Evolutionary conservation across 2,797 vertebrate species (phyloP).

Genomic region (Microctenopoma steveboyesi): DNA sequence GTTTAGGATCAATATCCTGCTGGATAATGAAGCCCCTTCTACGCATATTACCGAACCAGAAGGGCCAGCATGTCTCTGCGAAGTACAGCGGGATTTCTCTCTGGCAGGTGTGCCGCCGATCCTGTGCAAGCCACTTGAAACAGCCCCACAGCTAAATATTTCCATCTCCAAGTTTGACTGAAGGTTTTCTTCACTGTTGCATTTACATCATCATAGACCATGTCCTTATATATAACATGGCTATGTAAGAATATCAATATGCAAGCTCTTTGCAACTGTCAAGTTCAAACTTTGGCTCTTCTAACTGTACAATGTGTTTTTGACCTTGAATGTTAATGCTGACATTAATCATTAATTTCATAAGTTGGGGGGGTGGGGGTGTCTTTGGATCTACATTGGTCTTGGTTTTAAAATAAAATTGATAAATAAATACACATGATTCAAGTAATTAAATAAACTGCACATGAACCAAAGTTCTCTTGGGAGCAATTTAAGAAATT

Average conservation of each 20-base stretch:
- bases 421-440: too few relatives aligned
- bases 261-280: constrained; percentile 5
- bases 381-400: too few relatives aligned
- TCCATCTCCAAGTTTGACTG: constrained; percentile 28
- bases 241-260: constrained; percentile 1
- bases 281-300: constrained; percentile 13
- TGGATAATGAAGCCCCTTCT: constrained; percentile 62
- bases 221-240: neutral
- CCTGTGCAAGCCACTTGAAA: constrained; percentile 47
- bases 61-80: constrained; percentile 36
- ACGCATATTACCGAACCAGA: constrained; percentile 43
- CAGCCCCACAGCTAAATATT: constrained; percentile 41
- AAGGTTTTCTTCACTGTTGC: constrained; percentile 27
- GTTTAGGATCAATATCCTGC: constrained; percentile 57
- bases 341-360: too few relatives aligned
- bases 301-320: too few relatives aligned
- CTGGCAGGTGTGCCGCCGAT: constrained; percentile 26
- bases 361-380: too few relatives aligned
- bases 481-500: too few relatives aligned
- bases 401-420: too few relatives aligned
- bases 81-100: constrained; percentile 36
- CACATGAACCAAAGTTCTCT: too few relatives aligned
- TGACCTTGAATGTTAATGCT: neutral
- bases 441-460: too few relatives aligned
- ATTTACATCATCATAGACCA: constrained; percentile 15